Evolutionary conservation across 2,797 vertebrate genomes (phyloP), one percentile per base, ranked within the genome.

Genomic region (Myotis daubentonii): DNA sequence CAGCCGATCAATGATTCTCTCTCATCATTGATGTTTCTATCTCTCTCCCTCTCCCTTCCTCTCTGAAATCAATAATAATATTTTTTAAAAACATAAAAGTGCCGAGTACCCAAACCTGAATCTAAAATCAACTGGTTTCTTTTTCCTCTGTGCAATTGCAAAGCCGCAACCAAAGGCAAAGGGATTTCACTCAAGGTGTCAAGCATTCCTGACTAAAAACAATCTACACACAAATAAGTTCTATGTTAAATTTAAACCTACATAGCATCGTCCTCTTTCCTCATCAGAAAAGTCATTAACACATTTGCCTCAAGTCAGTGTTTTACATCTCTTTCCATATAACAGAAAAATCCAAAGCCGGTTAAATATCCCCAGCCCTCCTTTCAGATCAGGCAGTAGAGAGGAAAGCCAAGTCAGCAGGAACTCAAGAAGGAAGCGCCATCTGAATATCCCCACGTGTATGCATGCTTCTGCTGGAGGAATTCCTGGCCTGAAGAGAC

Each of bases 401-500:
- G 60, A 72, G 55, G 36, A 74, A 28, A 0, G 0, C 71, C 89
- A 47, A 68, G 70, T 86, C n/a, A 47, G 95, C 78, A 62, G 55
- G 65, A 92, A n/a, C 6, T 57, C 33, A 78, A 89, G 85, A 8
- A 87, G 84, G 5, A 65, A 71, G 89, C 51, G 0, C 0, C 83
- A 28, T 25, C 41, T 30, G 85, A 92, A 38, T 76, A 81, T 70
- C 92, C 84, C 93, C 0, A 0, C 6, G 62, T 49, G 93, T 86
- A 89, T 5, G 76, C 57, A 6, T 53, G 75, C 82, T 95, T 96
- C 83, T 85, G 65, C 2, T 41, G 79, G 55, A 95, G 89, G 91
- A 95, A 97, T 95, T 93, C 93, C 96, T 91, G 85, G 65, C 83
- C 90, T 72, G 65, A 95, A 78, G 68, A 95, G 75, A 72, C 53